phyloP scores from a whole-genome alignment of 2,797 vertebrate species.

The Acipenser transmontanus region DNA sequence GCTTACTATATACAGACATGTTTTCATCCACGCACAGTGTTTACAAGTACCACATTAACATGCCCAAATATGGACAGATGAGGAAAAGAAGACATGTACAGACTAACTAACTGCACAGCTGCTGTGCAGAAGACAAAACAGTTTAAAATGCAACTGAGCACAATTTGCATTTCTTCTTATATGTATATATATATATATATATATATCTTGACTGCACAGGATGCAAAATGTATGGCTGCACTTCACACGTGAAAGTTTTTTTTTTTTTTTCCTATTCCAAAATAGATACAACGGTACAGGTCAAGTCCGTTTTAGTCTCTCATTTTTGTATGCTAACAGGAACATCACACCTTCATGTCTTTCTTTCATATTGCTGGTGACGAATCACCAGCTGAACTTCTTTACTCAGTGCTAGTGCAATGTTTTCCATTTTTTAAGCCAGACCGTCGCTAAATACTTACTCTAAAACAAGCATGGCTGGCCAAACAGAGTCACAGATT shows the following conservation, averaged over 20 bases:
- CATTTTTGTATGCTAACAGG: constrained; percentile 17
- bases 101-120: constrained; percentile 29
- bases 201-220: constrained; percentile 46
- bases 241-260: constrained; percentile 37
- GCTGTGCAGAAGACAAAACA: constrained; percentile 23
- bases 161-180: too few relatives aligned
- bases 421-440: constrained; percentile 37
- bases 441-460: constrained; percentile 20
- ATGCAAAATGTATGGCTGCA: constrained; percentile 67
- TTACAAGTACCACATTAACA: constrained; percentile 88
- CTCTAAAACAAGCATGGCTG: neutral
- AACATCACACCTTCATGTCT: constrained; percentile 28
- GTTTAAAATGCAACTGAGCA: constrained; percentile 14
- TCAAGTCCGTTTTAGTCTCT: constrained; percentile 11
- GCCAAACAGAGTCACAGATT: constrained; percentile 14
- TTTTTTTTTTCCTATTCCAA: constrained; percentile 19
- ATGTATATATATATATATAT: neutral
- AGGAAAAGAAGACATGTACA: constrained; percentile 37
- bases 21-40: constrained; percentile 77
- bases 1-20: constrained; percentile 53
- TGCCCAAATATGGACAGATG: constrained; percentile 65
- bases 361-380: neutral
- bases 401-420: constrained; percentile 39
- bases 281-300: constrained; percentile 28
- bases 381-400: neutral